These are phyloP conservation scores for Rhorus exstirpatorius DNA, from an alignment of 2,888 invertebrate genomes.

Conservation along the genomic window DNA sequence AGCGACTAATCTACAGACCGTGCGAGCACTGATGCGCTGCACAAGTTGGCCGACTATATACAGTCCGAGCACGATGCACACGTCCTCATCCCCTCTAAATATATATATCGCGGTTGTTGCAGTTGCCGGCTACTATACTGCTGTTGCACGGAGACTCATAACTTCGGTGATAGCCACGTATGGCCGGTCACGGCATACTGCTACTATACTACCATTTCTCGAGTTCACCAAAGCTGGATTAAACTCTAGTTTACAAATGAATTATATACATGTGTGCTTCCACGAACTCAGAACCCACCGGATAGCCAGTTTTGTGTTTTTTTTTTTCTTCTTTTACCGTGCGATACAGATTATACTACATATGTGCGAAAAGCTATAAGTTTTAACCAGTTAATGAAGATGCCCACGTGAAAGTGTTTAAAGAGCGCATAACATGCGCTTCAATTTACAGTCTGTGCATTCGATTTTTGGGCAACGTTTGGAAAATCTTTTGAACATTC, in stretches of 20 bases:
- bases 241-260: constrained; percentile 76
- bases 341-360: neutral
- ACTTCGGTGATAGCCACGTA: constrained; percentile 69
- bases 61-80: constrained; percentile 50
- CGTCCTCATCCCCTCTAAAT: constrained; percentile 62
- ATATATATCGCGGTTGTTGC: constrained; percentile 47
- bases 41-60: constrained; percentile 60
- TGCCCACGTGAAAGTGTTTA: no score
- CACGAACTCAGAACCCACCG: constrained; percentile 7
- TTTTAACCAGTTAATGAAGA: no score
- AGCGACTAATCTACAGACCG: constrained; percentile 61
- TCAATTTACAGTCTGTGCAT: no score
- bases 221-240: constrained; percentile 73
- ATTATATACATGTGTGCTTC: constrained; percentile 72
- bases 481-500: no score
- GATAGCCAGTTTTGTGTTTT: no score
- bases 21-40: constrained; percentile 55
- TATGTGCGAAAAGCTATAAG: no score
- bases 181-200: constrained; percentile 64
- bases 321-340: neutral
- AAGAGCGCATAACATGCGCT: no score
- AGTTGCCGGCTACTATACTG: constrained; percentile 21
- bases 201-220: constrained; percentile 26
- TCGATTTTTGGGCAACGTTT: no score
- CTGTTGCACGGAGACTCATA: constrained; percentile 66